A percentile compares a stretch with the other conserved stretches of the same genome.
Evolutionary conservation across 2,888 invertebrate species (phyloP).

Genomic region (Bimastos eiseni): DNA sequence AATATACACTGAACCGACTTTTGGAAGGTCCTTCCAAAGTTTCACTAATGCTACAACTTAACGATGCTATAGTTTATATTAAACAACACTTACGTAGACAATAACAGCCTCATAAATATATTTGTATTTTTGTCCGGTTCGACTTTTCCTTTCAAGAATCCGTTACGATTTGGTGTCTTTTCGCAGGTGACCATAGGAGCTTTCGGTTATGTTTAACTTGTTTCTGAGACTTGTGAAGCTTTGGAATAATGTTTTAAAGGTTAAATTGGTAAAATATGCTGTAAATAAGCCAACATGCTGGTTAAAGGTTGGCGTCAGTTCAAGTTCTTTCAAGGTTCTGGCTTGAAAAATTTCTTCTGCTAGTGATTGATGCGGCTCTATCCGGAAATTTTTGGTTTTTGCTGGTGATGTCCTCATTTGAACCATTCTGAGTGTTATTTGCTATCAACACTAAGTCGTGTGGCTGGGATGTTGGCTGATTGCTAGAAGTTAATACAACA

Average conservation of each 20-base stretch:
- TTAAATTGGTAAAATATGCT: background rate
- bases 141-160: no score
- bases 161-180: background rate
- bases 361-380: background rate
- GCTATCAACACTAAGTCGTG: no score
- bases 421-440: background rate
- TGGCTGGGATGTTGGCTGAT: background rate
- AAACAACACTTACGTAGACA: no score
- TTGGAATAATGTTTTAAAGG: background rate
- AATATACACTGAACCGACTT: no score
- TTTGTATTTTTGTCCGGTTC: no score
- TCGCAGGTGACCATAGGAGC: background rate
- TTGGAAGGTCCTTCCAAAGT: no score
- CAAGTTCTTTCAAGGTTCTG: background rate
- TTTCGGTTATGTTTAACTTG: background rate
- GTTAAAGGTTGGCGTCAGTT: background rate
- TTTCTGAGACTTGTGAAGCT: background rate
- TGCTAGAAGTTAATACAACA: background rate
- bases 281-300: background rate
- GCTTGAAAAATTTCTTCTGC: background rate
- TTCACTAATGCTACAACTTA: no score
- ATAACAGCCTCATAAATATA: no score
- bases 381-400: background rate
- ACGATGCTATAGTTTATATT: no score
- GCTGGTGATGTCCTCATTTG: background rate